Conservation (phyloP, 64 coral and sea anemone genomes). For the Montipora efflorescens region DNA sequence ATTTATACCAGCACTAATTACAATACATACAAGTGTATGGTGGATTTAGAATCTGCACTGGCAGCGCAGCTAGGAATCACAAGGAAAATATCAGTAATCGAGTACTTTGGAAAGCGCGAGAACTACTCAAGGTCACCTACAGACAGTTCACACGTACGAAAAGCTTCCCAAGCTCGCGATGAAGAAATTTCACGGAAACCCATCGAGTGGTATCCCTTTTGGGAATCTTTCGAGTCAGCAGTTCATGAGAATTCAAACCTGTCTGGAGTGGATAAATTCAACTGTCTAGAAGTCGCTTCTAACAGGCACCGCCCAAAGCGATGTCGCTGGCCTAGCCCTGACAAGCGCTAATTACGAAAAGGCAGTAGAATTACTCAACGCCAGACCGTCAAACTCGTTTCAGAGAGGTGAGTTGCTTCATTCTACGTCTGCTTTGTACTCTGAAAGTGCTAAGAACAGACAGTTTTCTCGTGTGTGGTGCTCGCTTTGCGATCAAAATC, state of each 20-base stretch:
- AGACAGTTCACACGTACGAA: not conserved
- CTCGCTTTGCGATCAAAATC: too few relatives aligned
- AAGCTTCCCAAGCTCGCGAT: constrained; percentile 1
- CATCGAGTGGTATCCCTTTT: too few relatives aligned
- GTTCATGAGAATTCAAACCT: too few relatives aligned
- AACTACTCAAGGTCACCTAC: too few relatives aligned
- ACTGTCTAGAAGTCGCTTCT: constrained; percentile 40
- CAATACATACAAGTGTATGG: too few relatives aligned
- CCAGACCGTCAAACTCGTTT: not conserved
- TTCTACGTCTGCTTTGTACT: constrained; percentile 22
- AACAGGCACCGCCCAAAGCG: constrained; percentile 2
- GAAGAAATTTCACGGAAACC: not conserved
- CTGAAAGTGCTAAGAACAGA: not conserved
- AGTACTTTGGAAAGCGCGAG: too few relatives aligned
- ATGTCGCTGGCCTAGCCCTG: constrained; percentile 30
- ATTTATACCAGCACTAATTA: too few relatives aligned
- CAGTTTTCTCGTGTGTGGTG: too few relatives aligned
- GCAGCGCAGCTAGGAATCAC: too few relatives aligned
- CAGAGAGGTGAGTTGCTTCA: not conserved
- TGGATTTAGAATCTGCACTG: too few relatives aligned
- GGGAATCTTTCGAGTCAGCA: too few relatives aligned
- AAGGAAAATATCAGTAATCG: too few relatives aligned
- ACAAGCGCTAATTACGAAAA: constrained; percentile 34
- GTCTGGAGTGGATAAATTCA: constrained; percentile 22
- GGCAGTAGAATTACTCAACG: constrained; percentile 34